Base-by-base conservation (phyloP, 2,888 invertebrate genomes). In the Pilophorus perplexus region DNA sequence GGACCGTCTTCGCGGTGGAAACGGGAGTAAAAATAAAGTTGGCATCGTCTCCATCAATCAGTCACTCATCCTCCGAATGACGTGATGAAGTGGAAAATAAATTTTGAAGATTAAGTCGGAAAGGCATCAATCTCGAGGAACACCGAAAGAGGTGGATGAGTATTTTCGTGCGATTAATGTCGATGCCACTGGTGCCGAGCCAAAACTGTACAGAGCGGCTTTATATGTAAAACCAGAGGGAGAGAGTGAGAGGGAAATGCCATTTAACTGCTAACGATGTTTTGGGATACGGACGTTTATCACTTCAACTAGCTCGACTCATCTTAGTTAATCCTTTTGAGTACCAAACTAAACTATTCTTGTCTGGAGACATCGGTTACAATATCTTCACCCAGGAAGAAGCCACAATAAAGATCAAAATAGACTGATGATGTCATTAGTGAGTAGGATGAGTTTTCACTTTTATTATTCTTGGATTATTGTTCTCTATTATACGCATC, bases 51-150 rank as follows among this genome's bases (percentile, higher is more conserved):
- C 18, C 28, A 52, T 52, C 52, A 52, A 28, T 52, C 52, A 52
- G 48, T 20, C 48, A 10, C 22, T 22, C 48, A 48, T 22, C 52
- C 52, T 10, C 16, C 16, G 28, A 16, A 14, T 14, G n/a, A 14
- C n/a, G 52, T 52, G 52, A 52, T 52, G 52, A 52, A 52, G 59
- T 40, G 55, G 42, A 59, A 40, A 59, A 59, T 59, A 40, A 59
- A 59, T 59, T 59, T 14, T 25, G 23, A 20, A 59, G 42, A 59
- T 59, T 40, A 59, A 12, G 59, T 40, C 42, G 25, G 59, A 59
- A 40, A 59, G 59, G 59, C 59, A 59, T 59, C 59, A 59, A 59
- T 59, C 59, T 52, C 52, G 6, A 14, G 52, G 16, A 16, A 28
- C 4, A 25, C n/a, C 27, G 52, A 16, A 27, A 14, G 18, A 14